Conservation (phyloP, 2,888 invertebrate genomes). For the Pammene fasciana region DNA sequence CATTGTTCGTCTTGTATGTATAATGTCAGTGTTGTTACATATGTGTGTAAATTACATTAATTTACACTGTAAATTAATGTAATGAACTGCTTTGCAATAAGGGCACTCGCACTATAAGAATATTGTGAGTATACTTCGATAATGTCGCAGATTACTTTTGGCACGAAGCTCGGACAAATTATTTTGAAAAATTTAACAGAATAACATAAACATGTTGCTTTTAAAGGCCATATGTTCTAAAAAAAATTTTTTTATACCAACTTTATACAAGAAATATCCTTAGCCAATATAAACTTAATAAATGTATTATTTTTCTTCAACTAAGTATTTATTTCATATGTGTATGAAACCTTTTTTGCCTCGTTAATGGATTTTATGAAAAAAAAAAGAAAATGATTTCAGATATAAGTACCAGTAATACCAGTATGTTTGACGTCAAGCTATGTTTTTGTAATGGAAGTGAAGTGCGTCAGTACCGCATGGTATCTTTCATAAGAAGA, state of each 20-base stretch:
- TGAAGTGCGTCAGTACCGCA: background rate
- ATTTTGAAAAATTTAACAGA: too few relatives aligned
- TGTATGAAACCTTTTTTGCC: background rate
- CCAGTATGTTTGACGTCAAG: background rate
- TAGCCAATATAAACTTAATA: too few relatives aligned
- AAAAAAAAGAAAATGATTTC: background rate
- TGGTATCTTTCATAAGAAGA: background rate
- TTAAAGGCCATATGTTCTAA: too few relatives aligned
- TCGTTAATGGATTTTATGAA: background rate
- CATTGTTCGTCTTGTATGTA: conserved; percentile 16
- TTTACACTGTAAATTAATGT: background rate
- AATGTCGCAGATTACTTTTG: background rate
- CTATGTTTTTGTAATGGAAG: conserved; percentile 1
- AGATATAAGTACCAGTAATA: too few relatives aligned
- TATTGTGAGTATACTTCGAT: background rate
- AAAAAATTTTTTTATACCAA: too few relatives aligned
- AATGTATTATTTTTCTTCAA: too few relatives aligned
- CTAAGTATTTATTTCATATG: background rate
- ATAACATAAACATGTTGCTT: too few relatives aligned
- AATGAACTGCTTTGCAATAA: background rate
- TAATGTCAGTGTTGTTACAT: conserved; percentile 17
- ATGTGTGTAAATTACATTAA: background rate
- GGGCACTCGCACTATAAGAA: background rate
- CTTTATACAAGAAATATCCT: too few relatives aligned
- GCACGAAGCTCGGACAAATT: too few relatives aligned